These are phyloP conservation scores for Eublepharis macularius DNA, from an alignment of 2,113 vertebrate genomes.

Conservation along the genomic window DNA sequence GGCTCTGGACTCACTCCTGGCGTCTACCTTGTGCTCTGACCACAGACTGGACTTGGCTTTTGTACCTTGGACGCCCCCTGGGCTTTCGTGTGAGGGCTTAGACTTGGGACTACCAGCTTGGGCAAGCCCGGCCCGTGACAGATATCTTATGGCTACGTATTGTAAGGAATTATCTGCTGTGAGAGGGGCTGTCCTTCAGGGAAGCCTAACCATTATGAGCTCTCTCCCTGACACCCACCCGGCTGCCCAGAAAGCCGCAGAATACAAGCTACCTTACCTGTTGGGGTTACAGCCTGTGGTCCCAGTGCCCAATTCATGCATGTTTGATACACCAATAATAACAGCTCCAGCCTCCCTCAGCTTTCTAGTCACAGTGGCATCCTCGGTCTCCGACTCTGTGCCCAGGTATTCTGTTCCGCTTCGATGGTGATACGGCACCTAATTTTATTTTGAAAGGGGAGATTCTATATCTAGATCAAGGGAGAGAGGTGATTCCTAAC, in stretches of 20 bases:
- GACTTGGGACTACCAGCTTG: no score
- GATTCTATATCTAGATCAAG: no score
- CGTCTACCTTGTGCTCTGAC: no score
- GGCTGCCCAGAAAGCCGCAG: no score
- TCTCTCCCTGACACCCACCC: background rate
- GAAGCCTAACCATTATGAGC: background rate
- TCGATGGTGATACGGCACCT: slow-evolving; percentile 69
- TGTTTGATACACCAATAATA: slow-evolving; percentile 73
- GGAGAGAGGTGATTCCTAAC: background rate
- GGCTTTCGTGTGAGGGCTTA: no score
- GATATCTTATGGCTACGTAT: background rate
- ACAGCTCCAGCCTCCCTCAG: slow-evolving; percentile 69
- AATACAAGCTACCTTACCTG: slow-evolving; percentile 55
- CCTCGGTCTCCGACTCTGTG: slow-evolving; percentile 61
- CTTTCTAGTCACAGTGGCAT: slow-evolving; percentile 68
- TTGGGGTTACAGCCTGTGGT: slow-evolving; percentile 72
- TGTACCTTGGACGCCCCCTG: no score
- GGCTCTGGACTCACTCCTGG: no score
- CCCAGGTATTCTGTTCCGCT: slow-evolving; percentile 69
- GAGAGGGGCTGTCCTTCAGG: background rate
- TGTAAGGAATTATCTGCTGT: no score
- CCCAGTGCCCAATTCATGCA: slow-evolving; percentile 72
- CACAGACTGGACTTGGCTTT: no score
- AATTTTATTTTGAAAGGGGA: background rate
- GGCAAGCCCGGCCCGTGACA: no score